These are phyloP conservation scores for Dicyrtoma fusca DNA, from an alignment of 2,888 invertebrate species.

Conservation along the genomic window DNA sequence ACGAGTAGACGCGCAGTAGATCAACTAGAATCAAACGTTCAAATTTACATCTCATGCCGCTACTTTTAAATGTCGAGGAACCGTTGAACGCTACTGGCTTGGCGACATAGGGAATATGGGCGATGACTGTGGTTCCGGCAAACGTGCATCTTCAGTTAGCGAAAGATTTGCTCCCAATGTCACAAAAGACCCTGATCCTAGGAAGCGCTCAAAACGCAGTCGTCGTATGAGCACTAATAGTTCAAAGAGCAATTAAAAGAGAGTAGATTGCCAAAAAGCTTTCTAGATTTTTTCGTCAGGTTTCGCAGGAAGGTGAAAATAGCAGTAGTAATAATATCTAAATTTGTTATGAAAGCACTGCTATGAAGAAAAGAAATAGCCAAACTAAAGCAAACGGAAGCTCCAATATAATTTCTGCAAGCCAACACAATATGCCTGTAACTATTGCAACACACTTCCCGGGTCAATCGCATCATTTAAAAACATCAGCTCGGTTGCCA, in stretches of 20 bases:
- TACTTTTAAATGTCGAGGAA: conserved; percentile 28
- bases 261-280: conserved; percentile 16
- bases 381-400: background rate
- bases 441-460: conserved; percentile 1
- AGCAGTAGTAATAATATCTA: conserved; percentile 24
- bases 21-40: background rate
- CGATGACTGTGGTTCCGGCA: background rate
- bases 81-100: background rate
- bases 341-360: background rate
- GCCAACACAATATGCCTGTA: background rate
- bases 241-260: conserved; percentile 24
- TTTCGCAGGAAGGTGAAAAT: conserved; percentile 27
- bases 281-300: background rate
- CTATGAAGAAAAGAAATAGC: background rate
- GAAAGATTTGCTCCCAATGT: background rate
- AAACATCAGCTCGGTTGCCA: conserved; percentile 17
- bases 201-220: background rate
- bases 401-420: background rate
- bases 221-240: conserved; percentile 9
- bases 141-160: conserved; percentile 17
- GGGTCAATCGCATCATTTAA: background rate
- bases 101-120: background rate
- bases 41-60: conserved; percentile 28
- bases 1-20: background rate
- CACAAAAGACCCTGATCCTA: background rate